Evolutionary conservation across 2,113 vertebrate genomes (phyloP).

Genomic region (Apeltes quadracus): DNA sequence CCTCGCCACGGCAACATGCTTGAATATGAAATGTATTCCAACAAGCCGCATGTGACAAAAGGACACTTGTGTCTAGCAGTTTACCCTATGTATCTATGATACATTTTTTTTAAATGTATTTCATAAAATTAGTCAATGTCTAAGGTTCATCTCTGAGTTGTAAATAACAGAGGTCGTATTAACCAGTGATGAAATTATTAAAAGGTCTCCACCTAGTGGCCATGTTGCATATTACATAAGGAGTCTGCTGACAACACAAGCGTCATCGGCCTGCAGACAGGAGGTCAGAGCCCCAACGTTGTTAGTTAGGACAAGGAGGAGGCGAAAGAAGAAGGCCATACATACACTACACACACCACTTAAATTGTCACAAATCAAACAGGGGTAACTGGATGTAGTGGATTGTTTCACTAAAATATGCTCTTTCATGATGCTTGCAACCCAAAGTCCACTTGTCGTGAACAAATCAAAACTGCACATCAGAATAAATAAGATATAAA

Average conservation of each 20-base stretch:
- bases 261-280: background rate
- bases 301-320: background rate
- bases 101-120: background rate
- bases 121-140: background rate
- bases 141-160: background rate
- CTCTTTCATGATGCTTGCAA: too few species aligned
- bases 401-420: too few species aligned
- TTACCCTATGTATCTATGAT: background rate
- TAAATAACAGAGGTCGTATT: constrained; percentile 3
- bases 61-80: background rate
- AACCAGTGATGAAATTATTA: background rate
- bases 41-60: background rate
- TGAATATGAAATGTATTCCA: constrained; percentile 4
- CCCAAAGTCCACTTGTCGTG: too few species aligned
- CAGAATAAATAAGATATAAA: too few species aligned
- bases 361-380: too few species aligned
- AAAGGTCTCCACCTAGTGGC: constrained; percentile 48
- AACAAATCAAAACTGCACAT: too few species aligned
- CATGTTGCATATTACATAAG: constrained; percentile 16
- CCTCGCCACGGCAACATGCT: background rate
- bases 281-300: background rate
- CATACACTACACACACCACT: background rate
- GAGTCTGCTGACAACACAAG: background rate
- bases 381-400: too few species aligned
- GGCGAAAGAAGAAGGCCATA: background rate